phyloP scores from a whole-genome alignment of 2,797 vertebrate species.

The Rhadinocentrus ornatus region DNA sequence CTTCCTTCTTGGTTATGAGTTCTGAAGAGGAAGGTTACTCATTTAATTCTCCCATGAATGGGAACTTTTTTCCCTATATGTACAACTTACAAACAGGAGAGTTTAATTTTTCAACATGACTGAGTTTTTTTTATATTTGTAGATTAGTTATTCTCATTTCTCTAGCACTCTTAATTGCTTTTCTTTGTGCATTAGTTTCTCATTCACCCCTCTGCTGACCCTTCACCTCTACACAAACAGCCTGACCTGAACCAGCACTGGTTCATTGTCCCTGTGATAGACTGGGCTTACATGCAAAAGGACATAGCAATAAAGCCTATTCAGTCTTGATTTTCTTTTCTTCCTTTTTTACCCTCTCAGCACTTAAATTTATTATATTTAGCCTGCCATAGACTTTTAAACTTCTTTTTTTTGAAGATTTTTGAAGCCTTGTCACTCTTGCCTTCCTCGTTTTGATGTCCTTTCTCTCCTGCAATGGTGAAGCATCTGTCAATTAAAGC shows the following conservation, averaged over 20 bases:
- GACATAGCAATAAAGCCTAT: slow-evolving; percentile 20
- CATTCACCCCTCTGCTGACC: slow-evolving; percentile 46
- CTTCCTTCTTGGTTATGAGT: too few relatives aligned
- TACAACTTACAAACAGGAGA: neutral
- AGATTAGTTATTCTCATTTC: neutral
- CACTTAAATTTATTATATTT: neutral
- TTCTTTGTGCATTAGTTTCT: slow-evolving; percentile 21
- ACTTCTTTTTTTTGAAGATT: neutral
- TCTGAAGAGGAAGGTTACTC: too few relatives aligned
- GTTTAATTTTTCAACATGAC: neutral
- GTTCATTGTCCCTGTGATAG: slow-evolving; percentile 40
- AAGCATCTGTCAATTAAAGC: slow-evolving; percentile 61
- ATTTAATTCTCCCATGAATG: too few relatives aligned
- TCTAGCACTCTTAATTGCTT: neutral
- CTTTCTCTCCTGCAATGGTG: slow-evolving; percentile 2
- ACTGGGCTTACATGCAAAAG: slow-evolving; percentile 8
- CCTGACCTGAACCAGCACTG: slow-evolving; percentile 36
- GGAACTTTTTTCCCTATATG: slow-evolving; percentile 4
- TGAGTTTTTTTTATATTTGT: neutral
- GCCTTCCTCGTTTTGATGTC: slow-evolving; percentile 1
- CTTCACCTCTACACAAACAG: slow-evolving; percentile 42
- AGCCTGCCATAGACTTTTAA: neutral
- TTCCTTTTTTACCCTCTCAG: neutral
- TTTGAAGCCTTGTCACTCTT: slow-evolving; percentile 12
- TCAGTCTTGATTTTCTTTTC: neutral